A percentile compares a stretch with the other conserved stretches of the same genome.
Conservation (phyloP, 2,113 vertebrate species). For the Canis aureus region DNA sequence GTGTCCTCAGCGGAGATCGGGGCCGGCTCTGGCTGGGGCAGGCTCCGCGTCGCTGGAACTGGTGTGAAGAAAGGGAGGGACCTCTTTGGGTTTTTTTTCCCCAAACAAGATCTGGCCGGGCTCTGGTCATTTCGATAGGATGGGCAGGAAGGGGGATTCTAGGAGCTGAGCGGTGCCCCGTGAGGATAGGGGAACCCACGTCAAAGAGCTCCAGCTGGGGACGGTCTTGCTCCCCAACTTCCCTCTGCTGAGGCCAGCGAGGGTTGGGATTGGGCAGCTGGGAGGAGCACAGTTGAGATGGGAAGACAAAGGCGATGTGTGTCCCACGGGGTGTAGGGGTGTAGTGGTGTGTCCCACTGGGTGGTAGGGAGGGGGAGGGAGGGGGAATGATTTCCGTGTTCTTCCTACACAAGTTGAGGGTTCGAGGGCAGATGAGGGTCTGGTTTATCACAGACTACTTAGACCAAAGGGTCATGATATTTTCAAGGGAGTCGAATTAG, state of each 20-base stretch:
- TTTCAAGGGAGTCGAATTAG: neutral
- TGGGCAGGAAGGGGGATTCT: neutral
- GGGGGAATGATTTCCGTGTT: neutral
- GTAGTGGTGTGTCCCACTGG: too few relatives aligned
- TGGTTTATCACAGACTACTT: neutral
- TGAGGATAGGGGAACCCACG: neutral
- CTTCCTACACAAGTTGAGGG: neutral
- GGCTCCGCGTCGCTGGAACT: neutral
- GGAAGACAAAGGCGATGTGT: neutral
- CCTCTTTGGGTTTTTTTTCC: neutral
- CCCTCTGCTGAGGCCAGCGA: neutral
- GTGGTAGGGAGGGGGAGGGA: too few relatives aligned
- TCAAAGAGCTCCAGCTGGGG: neutral
- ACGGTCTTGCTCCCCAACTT: neutral
- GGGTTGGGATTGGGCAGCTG: neutral
- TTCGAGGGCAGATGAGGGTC: neutral
- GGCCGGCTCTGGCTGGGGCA: conserved; percentile 27
- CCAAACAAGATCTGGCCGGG: neutral
- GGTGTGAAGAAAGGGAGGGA: conserved; percentile 30
- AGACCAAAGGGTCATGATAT: neutral
- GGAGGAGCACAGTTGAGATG: neutral
- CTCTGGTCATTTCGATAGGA: neutral
- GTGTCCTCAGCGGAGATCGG: neutral
- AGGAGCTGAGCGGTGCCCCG: neutral
- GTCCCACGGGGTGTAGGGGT: too few relatives aligned